Base-by-base conservation (phyloP, 2,888 invertebrate genomes). In the Malthinus flaveolus region DNA sequence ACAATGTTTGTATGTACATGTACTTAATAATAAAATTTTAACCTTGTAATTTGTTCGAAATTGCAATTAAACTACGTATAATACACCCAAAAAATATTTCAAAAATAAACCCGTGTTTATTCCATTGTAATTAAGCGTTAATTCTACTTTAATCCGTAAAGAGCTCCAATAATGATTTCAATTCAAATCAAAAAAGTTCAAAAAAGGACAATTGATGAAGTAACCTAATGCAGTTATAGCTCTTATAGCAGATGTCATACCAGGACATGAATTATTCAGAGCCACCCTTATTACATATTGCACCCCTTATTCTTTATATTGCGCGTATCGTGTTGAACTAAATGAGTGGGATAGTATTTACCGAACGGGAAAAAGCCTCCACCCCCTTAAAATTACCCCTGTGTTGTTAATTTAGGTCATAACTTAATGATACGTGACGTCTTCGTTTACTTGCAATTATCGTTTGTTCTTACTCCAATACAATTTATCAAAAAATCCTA, bases 261-360 rank as follows among this genome's bases (percentile, higher is more conserved):
- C 49, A 61, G 61, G 63, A 61, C 65, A 69, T 69, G 69, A 69
- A 69, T 69, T 64, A 69, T 69, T 69, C 69, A 69, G 44, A 45
- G 50, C 58, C 57, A 61, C 66, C 66, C 65, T 61, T 59, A 42
- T 42, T 42, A 65, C 66, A 65, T 63, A 68, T 66, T 66, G 65
- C 61, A 61, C 65, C 67, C 64, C 65, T 54, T 50, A 62, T 68
- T 68, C 68, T 68, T 68, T 68, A 65, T 66, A 64, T 68, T 63
- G 60, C 59, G 66, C 66, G 65, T 68, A 66, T 67, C 68, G 67
- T 68, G 68, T 68, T 66, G 64, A 62, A 57, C 66, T 66, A 68
- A 68, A 68, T 67, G 68, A 66, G 65, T 61, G 59, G 62, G 59
- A 64, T 61, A 61, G 63, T 65, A 67, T 65, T 65, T 65, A 64